Evolutionary conservation across 2,113 vertebrate genomes (phyloP).

Genomic region (Cottus gobio): DNA sequence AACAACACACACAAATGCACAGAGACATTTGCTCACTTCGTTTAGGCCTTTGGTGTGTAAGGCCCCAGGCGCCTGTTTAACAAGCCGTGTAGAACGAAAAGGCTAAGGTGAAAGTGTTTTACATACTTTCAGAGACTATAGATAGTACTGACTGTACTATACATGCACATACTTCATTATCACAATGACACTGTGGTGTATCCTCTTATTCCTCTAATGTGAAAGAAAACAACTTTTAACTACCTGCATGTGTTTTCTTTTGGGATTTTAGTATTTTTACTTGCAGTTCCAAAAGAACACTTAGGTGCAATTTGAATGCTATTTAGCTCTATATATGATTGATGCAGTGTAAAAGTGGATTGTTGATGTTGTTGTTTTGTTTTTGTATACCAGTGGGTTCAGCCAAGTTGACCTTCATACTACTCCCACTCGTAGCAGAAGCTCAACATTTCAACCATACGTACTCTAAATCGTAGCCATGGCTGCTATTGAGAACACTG

Average conservation of each 20-base stretch:
- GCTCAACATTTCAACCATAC: background rate
- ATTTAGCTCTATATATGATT: background rate
- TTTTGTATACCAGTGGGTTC: background rate
- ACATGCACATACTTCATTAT: background rate
- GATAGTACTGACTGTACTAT: background rate
- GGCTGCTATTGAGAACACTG: background rate
- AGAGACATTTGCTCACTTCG: slow-evolving; percentile 25
- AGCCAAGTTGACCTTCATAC: background rate
- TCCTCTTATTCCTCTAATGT: background rate
- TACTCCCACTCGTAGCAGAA: background rate
- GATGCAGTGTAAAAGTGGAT: background rate
- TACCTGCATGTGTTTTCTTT: background rate
- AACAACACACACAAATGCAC: slow-evolving; percentile 29
- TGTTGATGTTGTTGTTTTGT: background rate
- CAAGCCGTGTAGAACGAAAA: slow-evolving; percentile 22
- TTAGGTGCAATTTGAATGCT: background rate
- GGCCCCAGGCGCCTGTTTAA: slow-evolving; percentile 33
- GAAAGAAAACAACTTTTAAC: background rate
- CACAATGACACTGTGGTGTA: slow-evolving; percentile 4
- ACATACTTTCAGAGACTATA: background rate
- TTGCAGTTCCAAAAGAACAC: background rate
- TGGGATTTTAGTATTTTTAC: background rate
- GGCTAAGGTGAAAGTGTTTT: background rate
- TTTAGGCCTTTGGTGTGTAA: background rate
- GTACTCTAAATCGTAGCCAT: background rate